Percentiles rank a stretch among this genome's conserved stretches.
Evolutionary conservation across 1,140 invertebrate species (phyloP).

Genomic region (Centruroides sculpturatus): DNA sequence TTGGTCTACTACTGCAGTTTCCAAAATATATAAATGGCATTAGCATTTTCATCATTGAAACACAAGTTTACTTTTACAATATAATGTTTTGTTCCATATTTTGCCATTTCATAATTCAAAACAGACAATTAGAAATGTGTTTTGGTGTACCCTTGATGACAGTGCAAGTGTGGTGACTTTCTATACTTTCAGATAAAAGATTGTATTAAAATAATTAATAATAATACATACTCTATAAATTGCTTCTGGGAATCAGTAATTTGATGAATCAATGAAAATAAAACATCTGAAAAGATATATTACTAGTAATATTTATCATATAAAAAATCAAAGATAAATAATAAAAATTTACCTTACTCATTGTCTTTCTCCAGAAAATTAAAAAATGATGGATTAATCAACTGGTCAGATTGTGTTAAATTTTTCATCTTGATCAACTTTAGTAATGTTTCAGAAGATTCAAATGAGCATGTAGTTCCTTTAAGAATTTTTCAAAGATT

Average conservation of each 20-base stretch:
- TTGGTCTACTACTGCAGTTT: no score
- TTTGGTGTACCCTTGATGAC: no score
- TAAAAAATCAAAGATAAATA: no score
- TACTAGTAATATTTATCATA: conserved; percentile 1
- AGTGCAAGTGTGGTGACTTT: no score
- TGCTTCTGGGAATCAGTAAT: conserved; percentile 47
- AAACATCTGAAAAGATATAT: conserved; percentile 45
- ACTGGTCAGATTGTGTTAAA: conserved; percentile 27
- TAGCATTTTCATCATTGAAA: no score
- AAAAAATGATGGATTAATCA: conserved; percentile 20
- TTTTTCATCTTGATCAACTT: conserved; percentile 37
- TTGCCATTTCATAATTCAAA: no score
- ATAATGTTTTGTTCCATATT: no score
- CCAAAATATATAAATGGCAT: no score
- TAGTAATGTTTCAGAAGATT: conserved; percentile 50
- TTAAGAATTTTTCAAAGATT: no score
- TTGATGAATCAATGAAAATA: conserved; percentile 56
- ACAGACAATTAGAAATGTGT: no score
- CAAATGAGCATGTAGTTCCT: conserved; percentile 77
- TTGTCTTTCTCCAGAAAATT: conserved; percentile 8
- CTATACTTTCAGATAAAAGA: not conserved
- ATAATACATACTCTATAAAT: conserved; percentile 29
- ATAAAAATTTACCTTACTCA: not conserved
- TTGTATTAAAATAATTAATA: not conserved
- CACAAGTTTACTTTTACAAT: no score